These are phyloP conservation scores for Acrossocheilus fasciatus DNA, from an alignment of 2,797 vertebrate genomes.

Conservation along the genomic window DNA sequence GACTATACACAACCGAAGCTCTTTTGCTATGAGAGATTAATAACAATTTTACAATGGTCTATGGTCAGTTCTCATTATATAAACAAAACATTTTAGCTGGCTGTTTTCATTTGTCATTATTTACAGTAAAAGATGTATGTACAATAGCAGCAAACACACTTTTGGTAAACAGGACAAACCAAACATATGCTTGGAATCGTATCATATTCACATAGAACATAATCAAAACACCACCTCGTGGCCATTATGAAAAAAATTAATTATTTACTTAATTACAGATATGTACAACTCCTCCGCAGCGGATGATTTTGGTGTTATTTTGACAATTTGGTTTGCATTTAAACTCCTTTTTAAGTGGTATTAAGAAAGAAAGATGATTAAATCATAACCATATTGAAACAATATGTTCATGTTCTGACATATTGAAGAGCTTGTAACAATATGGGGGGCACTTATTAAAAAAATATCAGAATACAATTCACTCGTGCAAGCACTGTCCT, in stretches of 20 bases:
- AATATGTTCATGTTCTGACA: background rate
- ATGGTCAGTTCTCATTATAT: conserved; percentile 52
- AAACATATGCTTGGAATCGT: conserved; percentile 60
- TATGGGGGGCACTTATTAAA: background rate
- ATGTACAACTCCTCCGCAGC: conserved; percentile 70
- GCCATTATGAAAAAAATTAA: conserved; percentile 53
- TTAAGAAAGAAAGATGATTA: background rate
- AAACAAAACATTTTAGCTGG: conserved; percentile 61
- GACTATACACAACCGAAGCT: conserved; percentile 48
- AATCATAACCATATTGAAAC: conserved; percentile 1
- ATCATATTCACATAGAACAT: conserved; percentile 72
- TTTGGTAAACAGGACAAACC: conserved; percentile 77
- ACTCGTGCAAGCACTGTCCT: conserved; percentile 16
- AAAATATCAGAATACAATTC: background rate
- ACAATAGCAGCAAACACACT: conserved; percentile 84
- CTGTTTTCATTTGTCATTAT: conserved; percentile 66
- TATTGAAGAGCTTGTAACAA: background rate
- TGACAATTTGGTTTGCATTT: conserved; percentile 39
- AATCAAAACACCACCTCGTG: conserved; percentile 59
- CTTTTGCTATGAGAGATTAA: conserved; percentile 53
- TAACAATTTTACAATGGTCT: conserved; percentile 51
- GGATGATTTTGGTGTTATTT: conserved; percentile 67
- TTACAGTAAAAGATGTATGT: conserved; percentile 71
- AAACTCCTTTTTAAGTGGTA: background rate
- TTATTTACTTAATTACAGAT: conserved; percentile 74